Conservation (phyloP, 2,888 invertebrate species). For the Drosophila flavopinicola region DNA sequence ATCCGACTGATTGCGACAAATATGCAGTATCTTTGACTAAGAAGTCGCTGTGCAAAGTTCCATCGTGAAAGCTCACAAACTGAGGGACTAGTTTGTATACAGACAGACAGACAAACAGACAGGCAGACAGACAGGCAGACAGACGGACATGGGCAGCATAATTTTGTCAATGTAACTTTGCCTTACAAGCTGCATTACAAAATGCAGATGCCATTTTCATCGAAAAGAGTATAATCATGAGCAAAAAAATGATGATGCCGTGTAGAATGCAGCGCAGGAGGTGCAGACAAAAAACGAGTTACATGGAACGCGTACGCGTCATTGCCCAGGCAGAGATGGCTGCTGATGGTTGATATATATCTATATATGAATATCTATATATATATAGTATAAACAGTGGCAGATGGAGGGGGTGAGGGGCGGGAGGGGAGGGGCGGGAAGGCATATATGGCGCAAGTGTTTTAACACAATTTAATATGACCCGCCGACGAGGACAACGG, state of each 20-base stretch:
- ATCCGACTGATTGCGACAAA: no score
- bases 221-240: no score
- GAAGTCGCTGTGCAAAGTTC: no score
- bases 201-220: no score
- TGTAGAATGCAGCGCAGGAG: slow-evolving; percentile 9
- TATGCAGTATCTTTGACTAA: no score
- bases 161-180: no score
- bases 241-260: background rate
- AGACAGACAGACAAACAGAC: no score
- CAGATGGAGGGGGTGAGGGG: background rate
- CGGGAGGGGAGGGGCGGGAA: background rate
- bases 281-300: slow-evolving; percentile 51
- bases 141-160: no score
- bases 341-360: slow-evolving; percentile 7
- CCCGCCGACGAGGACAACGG: slow-evolving; percentile 33
- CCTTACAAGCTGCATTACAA: no score
- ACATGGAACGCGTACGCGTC: slow-evolving; percentile 59
- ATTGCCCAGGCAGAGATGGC: slow-evolving; percentile 45
- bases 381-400: background rate
- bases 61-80: no score
- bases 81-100: no score
- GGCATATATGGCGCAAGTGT: slow-evolving; percentile 52
- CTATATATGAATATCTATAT: background rate
- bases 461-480: slow-evolving; percentile 60
- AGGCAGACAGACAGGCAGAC: no score